phyloP scores from a whole-genome alignment of 2,113 vertebrate species.

The Anhinga rufa region DNA sequence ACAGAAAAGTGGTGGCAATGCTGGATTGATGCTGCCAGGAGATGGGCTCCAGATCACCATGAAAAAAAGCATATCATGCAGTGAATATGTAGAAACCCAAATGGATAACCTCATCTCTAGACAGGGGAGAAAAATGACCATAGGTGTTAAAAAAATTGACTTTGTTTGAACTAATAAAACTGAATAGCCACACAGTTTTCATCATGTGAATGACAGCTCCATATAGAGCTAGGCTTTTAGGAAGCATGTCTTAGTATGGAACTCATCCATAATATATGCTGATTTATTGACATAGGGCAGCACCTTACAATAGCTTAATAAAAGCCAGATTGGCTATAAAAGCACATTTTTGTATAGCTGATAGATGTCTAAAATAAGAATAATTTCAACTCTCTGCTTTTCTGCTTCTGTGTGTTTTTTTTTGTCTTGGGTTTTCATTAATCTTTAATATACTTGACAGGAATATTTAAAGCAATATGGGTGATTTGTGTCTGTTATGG shows the following conservation, averaged over 20 bases:
- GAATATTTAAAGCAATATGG: not conserved
- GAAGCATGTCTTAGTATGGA: not conserved
- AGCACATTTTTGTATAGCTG: not conserved
- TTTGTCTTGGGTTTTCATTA: not conserved
- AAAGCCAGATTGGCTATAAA: not conserved
- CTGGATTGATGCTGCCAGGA: not conserved
- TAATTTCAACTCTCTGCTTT: not conserved
- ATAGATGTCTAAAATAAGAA: not conserved
- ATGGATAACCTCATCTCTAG: not conserved
- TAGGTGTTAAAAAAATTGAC: not conserved
- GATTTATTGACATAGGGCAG: not conserved
- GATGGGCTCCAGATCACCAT: not conserved
- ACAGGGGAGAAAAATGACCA: not conserved
- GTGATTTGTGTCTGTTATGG: not conserved
- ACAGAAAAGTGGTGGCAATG: not conserved
- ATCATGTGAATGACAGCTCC: not conserved
- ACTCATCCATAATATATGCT: not conserved
- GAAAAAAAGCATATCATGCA: not conserved
- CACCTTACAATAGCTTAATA: not conserved
- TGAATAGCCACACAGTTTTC: not conserved
- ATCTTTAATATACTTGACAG: not conserved
- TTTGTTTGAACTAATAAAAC: not conserved
- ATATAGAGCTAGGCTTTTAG: not conserved
- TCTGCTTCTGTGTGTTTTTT: not conserved
- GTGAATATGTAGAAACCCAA: not conserved